Base-by-base conservation (phyloP, 2,113 vertebrate genomes). In the Bettongia penicillata region DNA sequence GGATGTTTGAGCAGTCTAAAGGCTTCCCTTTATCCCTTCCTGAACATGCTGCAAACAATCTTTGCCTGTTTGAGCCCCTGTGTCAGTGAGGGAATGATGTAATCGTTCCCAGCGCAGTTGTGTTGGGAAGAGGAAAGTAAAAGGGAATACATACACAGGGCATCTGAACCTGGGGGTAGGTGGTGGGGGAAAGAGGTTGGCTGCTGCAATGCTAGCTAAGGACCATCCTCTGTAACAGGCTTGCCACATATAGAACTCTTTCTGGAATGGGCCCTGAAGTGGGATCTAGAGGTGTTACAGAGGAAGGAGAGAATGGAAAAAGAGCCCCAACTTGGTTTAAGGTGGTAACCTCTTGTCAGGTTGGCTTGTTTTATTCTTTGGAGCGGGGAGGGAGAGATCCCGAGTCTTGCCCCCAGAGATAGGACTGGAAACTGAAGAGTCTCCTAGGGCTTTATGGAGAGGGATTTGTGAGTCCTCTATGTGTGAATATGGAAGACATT, bases 41-140 rank as follows among this genome's bases (percentile, higher is more conserved):
- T 90, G 94, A 94, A 95, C 91, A 91, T n/a, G 31, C 61, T 68
- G 61, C 12, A n/a, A 68, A 37, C 61, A n/a, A 31, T 68, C 61
- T 37, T 8, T 26, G 61, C 94, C 91, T 31, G 96, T 96, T 95
- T 90, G 89, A 77, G 94, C 94, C 96, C 93, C 43, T 23, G 96
- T 95, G 96, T 97, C 96, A 96, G 97, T 95, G 94, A 98, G 93
- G 19, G 94, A 97, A 98, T 98, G 98, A 98, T 98, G 98, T 98
- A 97, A 98, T 98, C 97, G 91, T 61, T 96, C 91, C 97, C 91
- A 26, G 93, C 91, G 53, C 92, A 51, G n/a, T 95, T 91, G 93
- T 94, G 55, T 93, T 96, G 92, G 92, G 95, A 97, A 92, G 89
- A 93, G 97, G 97, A 96, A 96, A 97, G 94, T 90, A n/a, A 37